Evolutionary conservation across 2,797 vertebrate species (phyloP).

Genomic region (Muraenolepis orangiensis): DNA sequence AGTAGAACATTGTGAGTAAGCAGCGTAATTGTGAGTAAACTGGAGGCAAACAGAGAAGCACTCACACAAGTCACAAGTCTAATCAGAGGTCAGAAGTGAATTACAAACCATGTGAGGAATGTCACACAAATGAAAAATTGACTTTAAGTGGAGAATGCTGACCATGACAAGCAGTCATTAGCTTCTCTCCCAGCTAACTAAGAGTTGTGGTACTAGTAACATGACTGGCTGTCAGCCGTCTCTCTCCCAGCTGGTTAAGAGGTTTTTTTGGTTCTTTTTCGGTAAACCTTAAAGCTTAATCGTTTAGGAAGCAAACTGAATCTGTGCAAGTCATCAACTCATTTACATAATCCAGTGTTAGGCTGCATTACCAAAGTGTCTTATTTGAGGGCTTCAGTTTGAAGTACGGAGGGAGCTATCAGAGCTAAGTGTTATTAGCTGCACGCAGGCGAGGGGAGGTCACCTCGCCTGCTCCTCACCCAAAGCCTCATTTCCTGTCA

Average conservation of each 20-base stretch:
- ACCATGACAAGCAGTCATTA: too few species aligned
- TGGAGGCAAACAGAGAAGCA: background rate
- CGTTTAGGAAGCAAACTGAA: too few species aligned
- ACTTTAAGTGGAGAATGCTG: too few species aligned
- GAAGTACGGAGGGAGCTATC: background rate
- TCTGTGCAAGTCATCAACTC: too few species aligned
- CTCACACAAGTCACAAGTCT: background rate
- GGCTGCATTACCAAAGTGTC: conserved; percentile 27
- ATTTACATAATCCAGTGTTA: conserved; percentile 19
- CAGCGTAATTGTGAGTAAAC: background rate
- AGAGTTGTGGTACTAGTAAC: too few species aligned
- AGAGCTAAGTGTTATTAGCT: conserved; percentile 8
- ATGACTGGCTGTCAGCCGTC: too few species aligned
- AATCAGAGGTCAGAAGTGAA: background rate
- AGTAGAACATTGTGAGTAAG: background rate
- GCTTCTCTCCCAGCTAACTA: too few species aligned
- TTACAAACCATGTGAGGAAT: background rate
- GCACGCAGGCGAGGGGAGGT: background rate
- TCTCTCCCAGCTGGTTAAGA: too few species aligned
- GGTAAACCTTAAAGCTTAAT: conserved; percentile 6
- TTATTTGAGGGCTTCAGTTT: background rate
- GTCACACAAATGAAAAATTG: too few species aligned
- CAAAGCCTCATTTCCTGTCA: background rate
- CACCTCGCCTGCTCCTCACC: background rate
- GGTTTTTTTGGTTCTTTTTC: too few species aligned